These are phyloP conservation scores for Clarias gariepinus DNA, from an alignment of 2,113 vertebrate genomes.

Conservation along the genomic window DNA sequence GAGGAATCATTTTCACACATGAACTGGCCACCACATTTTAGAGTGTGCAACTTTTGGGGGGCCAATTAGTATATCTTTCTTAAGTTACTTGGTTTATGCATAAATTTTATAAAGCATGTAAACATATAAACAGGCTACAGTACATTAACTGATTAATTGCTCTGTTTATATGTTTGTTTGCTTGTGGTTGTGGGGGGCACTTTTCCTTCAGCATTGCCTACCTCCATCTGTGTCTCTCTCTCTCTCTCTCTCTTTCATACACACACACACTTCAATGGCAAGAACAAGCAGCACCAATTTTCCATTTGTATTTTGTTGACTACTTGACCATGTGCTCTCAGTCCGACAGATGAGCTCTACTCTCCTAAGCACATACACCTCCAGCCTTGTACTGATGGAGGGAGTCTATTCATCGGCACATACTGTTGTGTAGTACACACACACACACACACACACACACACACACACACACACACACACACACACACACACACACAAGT, in stretches of 20 bases:
- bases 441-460: constrained; percentile 21
- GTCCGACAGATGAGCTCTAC: constrained; percentile 64
- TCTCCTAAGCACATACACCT: constrained; percentile 48
- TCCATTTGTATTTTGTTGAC: constrained; percentile 80
- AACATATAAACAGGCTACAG: background rate
- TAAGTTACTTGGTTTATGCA: background rate
- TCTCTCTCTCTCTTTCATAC: background rate
- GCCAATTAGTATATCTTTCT: background rate
- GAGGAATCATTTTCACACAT: too few species aligned
- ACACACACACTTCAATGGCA: constrained; percentile 67
- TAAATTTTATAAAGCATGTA: background rate
- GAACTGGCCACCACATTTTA: too few species aligned
- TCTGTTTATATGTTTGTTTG: background rate
- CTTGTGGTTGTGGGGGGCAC: background rate
- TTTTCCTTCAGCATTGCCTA: constrained; percentile 49
- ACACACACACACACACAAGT: background rate
- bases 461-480: background rate
- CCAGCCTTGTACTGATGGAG: constrained; percentile 39
- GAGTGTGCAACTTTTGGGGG: too few species aligned
- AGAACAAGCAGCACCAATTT: constrained; percentile 77
- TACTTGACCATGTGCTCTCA: constrained; percentile 77
- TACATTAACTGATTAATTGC: background rate
- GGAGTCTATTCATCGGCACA: constrained; percentile 11
- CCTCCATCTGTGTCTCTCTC: constrained; percentile 42
- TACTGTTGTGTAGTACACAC: constrained; percentile 15